These are phyloP conservation scores for Hipparchia sbordonii DNA, from an alignment of 2,888 invertebrate species.

Conservation along the genomic window DNA sequence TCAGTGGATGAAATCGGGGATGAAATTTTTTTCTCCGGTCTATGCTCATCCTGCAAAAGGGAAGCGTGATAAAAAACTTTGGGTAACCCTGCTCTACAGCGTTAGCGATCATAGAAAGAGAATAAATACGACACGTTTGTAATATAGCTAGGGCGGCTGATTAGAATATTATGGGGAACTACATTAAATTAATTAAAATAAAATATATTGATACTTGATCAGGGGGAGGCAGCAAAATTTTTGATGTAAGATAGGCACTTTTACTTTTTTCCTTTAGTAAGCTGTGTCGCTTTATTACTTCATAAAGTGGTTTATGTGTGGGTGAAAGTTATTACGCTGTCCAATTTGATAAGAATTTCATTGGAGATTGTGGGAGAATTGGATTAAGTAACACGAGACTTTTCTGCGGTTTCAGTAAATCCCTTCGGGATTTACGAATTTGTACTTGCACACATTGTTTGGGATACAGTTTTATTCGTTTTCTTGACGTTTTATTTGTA, in stretches of 20 bases:
- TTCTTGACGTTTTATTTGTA: conserved; percentile 14
- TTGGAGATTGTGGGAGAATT: conserved; percentile 55
- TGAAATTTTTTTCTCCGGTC: too few species aligned
- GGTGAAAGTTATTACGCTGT: conserved; percentile 24
- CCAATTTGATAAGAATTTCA: conserved; percentile 48
- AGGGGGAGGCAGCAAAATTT: not conserved
- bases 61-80: too few species aligned
- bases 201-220: too few species aligned
- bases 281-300: conserved; percentile 21
- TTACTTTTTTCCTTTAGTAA: conserved; percentile 11
- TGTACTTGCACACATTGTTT: conserved; percentile 26
- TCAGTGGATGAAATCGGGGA: too few species aligned
- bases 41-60: too few species aligned
- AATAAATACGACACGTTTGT: too few species aligned
- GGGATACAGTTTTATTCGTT: conserved; percentile 26
- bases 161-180: too few species aligned
- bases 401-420: conserved; percentile 59
- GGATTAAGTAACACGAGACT: conserved; percentile 58
- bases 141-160: too few species aligned
- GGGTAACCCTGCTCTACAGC: too few species aligned
- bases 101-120: too few species aligned
- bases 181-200: too few species aligned
- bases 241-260: conserved; percentile 10
- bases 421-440: conserved; percentile 38
- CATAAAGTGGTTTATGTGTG: conserved; percentile 27